A percentile compares a stretch with the other conserved stretches of the same genome.
Conservation (phyloP, 1,140 invertebrate genomes). For the Orchestia grillus region DNA sequence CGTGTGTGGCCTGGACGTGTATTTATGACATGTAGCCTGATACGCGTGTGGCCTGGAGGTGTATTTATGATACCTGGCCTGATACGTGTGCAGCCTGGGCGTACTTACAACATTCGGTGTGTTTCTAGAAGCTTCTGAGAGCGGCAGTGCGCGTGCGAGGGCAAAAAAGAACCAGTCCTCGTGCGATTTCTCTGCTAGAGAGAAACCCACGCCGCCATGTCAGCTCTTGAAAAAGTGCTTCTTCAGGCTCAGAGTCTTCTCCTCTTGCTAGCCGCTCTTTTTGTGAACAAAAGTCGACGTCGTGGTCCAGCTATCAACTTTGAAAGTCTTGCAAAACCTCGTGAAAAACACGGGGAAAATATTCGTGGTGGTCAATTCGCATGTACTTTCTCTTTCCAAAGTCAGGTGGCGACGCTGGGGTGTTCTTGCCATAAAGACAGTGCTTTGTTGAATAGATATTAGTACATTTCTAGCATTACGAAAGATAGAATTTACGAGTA, state of each 20-base stretch:
- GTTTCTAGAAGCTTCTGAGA: not conserved
- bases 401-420: no score
- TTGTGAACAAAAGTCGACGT: not conserved
- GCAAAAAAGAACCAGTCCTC: not conserved
- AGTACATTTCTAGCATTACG: no score
- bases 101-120: not conserved
- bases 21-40: no score
- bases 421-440: no score
- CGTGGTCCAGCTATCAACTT: not conserved
- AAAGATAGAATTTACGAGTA: no score
- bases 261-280: not conserved
- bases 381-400: no score
- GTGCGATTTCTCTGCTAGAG: not conserved
- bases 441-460: no score
- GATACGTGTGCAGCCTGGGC: not conserved
- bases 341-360: not conserved
- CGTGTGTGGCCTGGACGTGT: no score
- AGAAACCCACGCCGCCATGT: not conserved
- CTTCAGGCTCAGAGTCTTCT: not conserved
- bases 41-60: no score
- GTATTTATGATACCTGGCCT: no score
- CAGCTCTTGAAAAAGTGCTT: not conserved
- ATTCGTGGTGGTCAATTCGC: no score
- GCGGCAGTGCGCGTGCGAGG: not conserved
- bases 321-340: not conserved